Conservation (phyloP, 1,140 invertebrate species). For the Meteorus sp. region DNA sequence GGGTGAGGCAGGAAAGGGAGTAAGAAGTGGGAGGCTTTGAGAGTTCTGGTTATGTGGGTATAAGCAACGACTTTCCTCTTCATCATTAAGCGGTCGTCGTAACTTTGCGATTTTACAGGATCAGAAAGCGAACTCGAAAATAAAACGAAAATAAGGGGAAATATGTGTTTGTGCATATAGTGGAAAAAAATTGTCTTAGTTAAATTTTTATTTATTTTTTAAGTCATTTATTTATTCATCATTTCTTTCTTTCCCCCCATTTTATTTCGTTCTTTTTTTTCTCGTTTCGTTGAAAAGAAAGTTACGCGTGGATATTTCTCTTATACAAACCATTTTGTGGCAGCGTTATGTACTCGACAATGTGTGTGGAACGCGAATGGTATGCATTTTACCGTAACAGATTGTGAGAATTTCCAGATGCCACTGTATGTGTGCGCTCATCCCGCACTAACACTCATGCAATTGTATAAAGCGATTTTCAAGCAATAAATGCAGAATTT, state of each 20-base stretch:
- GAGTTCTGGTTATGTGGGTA: conserved; percentile 23
- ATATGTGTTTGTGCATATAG: no score
- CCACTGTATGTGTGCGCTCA: neutral
- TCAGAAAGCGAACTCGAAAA: no score
- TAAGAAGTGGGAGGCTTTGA: conserved; percentile 3
- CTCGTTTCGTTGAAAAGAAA: conserved; percentile 7
- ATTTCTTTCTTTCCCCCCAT: no score
- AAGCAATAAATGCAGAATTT: no score
- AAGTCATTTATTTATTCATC: no score
- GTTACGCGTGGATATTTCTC: conserved; percentile 29
- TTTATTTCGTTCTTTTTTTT: neutral
- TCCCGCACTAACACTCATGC: no score
- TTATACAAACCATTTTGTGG: no score
- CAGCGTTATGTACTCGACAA: neutral
- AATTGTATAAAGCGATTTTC: no score
- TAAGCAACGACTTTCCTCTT: conserved; percentile 25
- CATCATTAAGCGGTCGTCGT: conserved; percentile 39
- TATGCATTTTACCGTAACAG: conserved; percentile 33
- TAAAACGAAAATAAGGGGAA: conserved; percentile 16
- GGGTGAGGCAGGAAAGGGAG: neutral
- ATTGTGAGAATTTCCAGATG: conserved; percentile 20
- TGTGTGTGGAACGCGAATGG: no score
- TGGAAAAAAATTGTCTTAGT: no score
- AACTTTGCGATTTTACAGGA: conserved; percentile 42
- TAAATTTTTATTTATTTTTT: no score